Base-by-base conservation (phyloP, 2,113 vertebrate species). In the Nesospiza acunhae region DNA sequence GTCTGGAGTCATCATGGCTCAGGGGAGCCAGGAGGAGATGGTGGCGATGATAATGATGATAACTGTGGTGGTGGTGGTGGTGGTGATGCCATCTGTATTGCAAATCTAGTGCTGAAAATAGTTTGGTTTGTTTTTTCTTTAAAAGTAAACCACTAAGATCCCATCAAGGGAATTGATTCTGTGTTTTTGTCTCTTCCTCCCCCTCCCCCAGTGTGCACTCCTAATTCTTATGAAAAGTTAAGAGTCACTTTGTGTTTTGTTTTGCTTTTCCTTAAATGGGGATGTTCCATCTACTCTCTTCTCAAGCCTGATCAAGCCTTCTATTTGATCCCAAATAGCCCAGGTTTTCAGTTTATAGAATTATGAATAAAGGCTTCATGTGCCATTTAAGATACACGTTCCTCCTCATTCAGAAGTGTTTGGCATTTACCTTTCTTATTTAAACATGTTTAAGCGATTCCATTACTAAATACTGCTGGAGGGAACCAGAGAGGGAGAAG, bases 381-480 rank as follows among this genome's bases (percentile, higher is more conserved):
- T 87, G 41, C 87, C 42, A 30, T 97, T 92, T 95, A 79, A 89
- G 76, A 75, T 79, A 41, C 74, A 79, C 60, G 53, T 94, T 95
- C 41, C 72, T 93, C 77, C 94, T 94, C 93, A 92, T 95, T 97
- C 72, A 92, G 84, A 93, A 91, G 68, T 79, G 77, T 94, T 95
- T 97, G 94, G 95, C 94, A 97, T 96, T 97, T 95, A 82, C 70
- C 53, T 74, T 94, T 96, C 92, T 96, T 87, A 94, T 78, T 97
- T 94, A 96, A 96, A 97, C 94, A 93, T 90, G 93, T 97, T 94
- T 96, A 97, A 97, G 95, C n/a, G 2, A 70, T 95, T 96, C 94
- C 80, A 97, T 96, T 96, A 95, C 94, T 96, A 97, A 96, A 97
- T 90, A 94, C 67, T 89, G 97, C 97, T 97, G 72, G 89, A 96